A percentile compares a stretch with the other conserved stretches of the same genome.
phyloP scores from a whole-genome alignment of 2,113 vertebrate species.

The Cinclus cinclus region DNA sequence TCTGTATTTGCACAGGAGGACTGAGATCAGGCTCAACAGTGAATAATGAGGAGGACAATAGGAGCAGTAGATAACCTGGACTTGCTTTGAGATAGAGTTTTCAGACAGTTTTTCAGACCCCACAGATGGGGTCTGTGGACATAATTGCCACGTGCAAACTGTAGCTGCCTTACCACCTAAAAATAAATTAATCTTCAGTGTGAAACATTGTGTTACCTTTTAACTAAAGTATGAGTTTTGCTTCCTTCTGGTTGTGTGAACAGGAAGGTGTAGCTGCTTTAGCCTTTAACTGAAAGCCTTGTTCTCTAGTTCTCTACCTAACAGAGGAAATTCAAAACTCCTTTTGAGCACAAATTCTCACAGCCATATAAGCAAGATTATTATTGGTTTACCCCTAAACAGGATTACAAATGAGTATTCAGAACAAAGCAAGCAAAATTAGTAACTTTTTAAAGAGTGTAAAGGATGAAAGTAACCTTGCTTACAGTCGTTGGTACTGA shows the following conservation, averaged over 20 bases:
- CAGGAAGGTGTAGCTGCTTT: not conserved
- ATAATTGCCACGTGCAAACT: not conserved
- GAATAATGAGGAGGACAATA: not conserved
- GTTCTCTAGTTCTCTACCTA: not conserved
- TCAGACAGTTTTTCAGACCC: not conserved
- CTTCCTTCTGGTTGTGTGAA: not conserved
- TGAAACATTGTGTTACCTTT: not conserved
- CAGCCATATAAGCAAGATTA: not conserved
- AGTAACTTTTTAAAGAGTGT: not conserved
- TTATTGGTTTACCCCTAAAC: not conserved
- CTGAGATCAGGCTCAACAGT: not conserved
- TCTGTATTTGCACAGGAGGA: not conserved
- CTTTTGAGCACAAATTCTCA: not conserved
- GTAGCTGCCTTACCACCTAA: not conserved
- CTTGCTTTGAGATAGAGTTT: not conserved
- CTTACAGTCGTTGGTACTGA: not conserved
- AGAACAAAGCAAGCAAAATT: not conserved
- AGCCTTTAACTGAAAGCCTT: not conserved
- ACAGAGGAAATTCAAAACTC: not conserved
- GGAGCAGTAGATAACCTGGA: not conserved
- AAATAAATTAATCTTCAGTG: not conserved
- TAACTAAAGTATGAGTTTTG: not conserved
- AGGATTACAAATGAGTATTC: slow-evolving; percentile 1
- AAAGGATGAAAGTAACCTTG: not conserved
- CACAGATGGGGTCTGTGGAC: not conserved